Evolutionary conservation across 2,113 vertebrate species (phyloP).

Genomic region (Bufo bufo): DNA sequence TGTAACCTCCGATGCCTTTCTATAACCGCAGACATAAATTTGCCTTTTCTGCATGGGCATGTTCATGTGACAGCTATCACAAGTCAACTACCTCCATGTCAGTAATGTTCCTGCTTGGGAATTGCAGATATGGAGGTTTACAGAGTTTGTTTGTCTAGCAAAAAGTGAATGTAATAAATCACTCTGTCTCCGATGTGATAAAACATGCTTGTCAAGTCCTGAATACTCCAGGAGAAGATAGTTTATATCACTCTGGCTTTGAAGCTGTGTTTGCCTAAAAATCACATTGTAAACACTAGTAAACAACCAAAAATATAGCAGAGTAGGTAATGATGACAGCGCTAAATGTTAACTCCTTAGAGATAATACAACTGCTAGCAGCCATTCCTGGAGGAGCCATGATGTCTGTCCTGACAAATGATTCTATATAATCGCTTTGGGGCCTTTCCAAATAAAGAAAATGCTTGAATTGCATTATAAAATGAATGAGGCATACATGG

Average conservation of each 20-base stretch:
- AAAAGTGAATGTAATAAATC: conserved; percentile 43
- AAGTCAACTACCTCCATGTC: not conserved
- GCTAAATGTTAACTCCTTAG: conserved; percentile 41
- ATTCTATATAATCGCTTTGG: not conserved
- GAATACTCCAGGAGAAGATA: conserved; percentile 40
- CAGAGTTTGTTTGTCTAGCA: conserved; percentile 38
- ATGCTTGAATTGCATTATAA: not conserved
- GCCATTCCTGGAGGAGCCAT: not conserved
- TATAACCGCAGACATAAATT: conserved; percentile 2
- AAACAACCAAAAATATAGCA: conserved; percentile 35
- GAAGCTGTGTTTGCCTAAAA: conserved; percentile 44
- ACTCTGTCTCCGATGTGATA: conserved; percentile 43
- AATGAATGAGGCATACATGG: not conserved
- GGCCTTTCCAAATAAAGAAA: not conserved
- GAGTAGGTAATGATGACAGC: conserved; percentile 34
- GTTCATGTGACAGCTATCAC: conserved; percentile 3
- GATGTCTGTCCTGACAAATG: not conserved
- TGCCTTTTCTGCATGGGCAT: not conserved
- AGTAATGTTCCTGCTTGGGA: conserved; percentile 32
- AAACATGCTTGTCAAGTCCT: conserved; percentile 28
- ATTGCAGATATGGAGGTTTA: conserved; percentile 35
- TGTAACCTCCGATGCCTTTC: not conserved
- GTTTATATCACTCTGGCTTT: conserved; percentile 35
- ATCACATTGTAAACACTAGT: conserved; percentile 48
- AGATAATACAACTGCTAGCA: not conserved